phyloP scores from a whole-genome alignment of 1,140 invertebrate genomes.

The Pteromalus puparum region DNA sequence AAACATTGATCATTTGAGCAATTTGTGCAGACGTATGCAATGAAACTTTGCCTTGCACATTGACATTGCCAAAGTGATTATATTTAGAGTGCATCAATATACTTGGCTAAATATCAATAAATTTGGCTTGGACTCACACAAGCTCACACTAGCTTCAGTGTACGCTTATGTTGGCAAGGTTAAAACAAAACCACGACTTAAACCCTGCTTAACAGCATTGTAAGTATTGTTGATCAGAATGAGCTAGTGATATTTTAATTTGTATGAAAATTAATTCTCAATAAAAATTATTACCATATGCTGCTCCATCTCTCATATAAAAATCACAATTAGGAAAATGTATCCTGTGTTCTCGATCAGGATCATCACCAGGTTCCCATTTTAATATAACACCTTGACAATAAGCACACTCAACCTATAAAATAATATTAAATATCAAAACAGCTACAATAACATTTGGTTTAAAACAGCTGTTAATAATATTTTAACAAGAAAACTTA shows the following conservation, averaged over 20 bases:
- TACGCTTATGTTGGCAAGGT: constrained; percentile 35
- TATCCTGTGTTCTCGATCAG: constrained; percentile 84
- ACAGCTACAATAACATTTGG: not conserved
- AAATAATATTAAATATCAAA: constrained; percentile 4
- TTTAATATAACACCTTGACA: constrained; percentile 83
- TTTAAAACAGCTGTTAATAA: not conserved
- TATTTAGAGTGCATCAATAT: constrained; percentile 51
- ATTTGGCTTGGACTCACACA: constrained; percentile 21
- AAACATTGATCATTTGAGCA: constrained; percentile 46
- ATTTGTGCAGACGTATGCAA: constrained; percentile 37
- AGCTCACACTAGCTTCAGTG: not conserved
- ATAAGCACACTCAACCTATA: constrained; percentile 88
- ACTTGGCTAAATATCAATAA: constrained; percentile 50
- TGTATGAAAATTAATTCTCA: constrained; percentile 14
- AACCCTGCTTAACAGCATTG: constrained; percentile 5
- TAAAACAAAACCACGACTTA: constrained; percentile 31
- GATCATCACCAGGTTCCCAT: constrained; percentile 85
- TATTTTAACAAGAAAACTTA: constrained; percentile 56
- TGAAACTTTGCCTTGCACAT: constrained; percentile 17
- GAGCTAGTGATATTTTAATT: not conserved
- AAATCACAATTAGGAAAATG: constrained; percentile 84
- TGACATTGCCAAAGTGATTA: constrained; percentile 55
- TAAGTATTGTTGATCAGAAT: not conserved
- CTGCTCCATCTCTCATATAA: constrained; percentile 68
- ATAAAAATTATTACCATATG: constrained; percentile 51